Evolutionary conservation across 2,113 vertebrate species (phyloP).

Genomic region (Antigone vipio): DNA sequence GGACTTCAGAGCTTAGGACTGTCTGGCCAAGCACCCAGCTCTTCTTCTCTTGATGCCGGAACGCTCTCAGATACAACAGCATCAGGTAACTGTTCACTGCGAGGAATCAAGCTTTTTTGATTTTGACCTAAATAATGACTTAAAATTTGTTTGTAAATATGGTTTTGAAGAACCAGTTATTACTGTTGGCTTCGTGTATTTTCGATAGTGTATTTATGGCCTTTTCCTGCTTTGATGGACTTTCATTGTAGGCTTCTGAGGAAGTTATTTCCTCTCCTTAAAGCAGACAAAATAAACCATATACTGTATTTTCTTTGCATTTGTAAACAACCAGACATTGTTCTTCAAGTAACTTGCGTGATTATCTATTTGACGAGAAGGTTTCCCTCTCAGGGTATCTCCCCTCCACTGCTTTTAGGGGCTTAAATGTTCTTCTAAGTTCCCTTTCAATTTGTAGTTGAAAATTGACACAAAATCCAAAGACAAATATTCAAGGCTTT

Average conservation of each 20-base stretch:
- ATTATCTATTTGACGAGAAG: not conserved
- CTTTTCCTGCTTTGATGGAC: not conserved
- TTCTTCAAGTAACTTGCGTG: not conserved
- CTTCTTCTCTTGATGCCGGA: slow-evolving; percentile 95
- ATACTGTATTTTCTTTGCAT: not conserved
- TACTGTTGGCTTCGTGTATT: not conserved
- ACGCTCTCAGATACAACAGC: slow-evolving; percentile 98
- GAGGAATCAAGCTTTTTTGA: not conserved
- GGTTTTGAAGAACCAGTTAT: not conserved
- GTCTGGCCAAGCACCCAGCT: slow-evolving; percentile 97
- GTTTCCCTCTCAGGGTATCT: not conserved
- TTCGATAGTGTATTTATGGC: not conserved
- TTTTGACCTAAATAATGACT: not conserved
- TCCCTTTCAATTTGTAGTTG: not conserved
- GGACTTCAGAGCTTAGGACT: slow-evolving; percentile 95
- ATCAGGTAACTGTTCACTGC: slow-evolving; percentile 91
- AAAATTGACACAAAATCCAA: not conserved
- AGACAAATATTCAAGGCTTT: not conserved
- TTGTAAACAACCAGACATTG: not conserved
- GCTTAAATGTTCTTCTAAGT: not conserved
- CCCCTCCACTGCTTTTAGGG: not conserved
- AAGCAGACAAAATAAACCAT: not conserved
- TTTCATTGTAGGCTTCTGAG: not conserved
- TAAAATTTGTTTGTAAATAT: not conserved
- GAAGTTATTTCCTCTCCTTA: not conserved